These are phyloP conservation scores for Crocidura indochinensis DNA, from an alignment of 2,797 vertebrate species.

Conservation along the genomic window DNA sequence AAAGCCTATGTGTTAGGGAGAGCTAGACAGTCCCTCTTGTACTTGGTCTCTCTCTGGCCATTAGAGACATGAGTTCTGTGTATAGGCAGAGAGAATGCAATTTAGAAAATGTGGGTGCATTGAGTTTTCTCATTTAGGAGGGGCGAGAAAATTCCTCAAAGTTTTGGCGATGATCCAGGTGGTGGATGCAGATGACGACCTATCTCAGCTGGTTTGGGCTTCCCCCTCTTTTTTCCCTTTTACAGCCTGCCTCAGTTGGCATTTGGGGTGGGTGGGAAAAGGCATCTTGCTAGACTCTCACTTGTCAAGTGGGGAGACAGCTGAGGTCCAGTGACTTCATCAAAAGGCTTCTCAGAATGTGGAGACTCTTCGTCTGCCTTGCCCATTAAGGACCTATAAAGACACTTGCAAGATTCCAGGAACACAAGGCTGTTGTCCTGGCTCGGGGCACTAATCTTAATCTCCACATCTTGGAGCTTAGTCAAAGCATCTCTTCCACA, in stretches of 20 bases:
- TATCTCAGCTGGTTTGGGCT: conserved; percentile 41
- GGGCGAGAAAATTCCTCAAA: conserved; percentile 39
- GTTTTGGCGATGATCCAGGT: background rate
- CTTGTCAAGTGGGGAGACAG: conserved; percentile 61
- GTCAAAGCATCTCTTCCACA: background rate
- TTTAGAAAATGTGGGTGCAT: background rate
- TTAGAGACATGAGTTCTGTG: conserved; percentile 10
- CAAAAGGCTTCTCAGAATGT: background rate
- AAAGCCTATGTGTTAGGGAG: background rate
- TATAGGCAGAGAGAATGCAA: background rate
- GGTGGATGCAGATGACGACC: conserved; percentile 34
- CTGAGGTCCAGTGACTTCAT: conserved; percentile 16
- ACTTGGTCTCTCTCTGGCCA: background rate
- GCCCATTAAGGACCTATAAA: background rate
- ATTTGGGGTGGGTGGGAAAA: background rate
- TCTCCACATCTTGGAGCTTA: background rate
- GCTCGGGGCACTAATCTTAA: background rate
- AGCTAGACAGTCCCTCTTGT: background rate
- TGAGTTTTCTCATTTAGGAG: conserved; percentile 27
- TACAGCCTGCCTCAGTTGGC: conserved; percentile 54
- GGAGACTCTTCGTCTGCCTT: background rate
- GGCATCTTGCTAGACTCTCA: conserved; percentile 35
- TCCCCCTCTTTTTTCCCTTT: conserved; percentile 1
- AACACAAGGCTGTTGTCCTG: background rate
- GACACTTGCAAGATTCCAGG: background rate